Base-by-base conservation (phyloP, 2,888 invertebrate genomes). In the Ryuthela nishihirai region DNA sequence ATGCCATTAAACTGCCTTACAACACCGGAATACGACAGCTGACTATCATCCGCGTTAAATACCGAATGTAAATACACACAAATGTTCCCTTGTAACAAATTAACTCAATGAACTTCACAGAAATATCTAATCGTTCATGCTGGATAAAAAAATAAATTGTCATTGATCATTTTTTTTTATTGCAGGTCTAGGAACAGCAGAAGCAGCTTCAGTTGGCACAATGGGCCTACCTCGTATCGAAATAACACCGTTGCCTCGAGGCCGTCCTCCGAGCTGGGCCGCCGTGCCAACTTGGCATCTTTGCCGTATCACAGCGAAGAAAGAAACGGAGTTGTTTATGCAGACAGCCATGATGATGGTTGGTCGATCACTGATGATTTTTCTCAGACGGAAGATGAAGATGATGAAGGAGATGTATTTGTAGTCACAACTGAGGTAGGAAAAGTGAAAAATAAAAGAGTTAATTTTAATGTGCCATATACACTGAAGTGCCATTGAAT, bases 331-430 rank as follows among this genome's bases (percentile, higher is more conserved):
- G 45, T 42, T 12, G n/a, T n/a, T n/a, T 44, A 52, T 18, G 59
- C 80, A 65, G 84, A 84, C 69, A 88, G 88, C 69, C 71, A 69
- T 4, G 85, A 85, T 70, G 83, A 84, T 41, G 88, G 86, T 70
- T 92, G 91, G 88, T 91, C 90, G 69, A 91, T 90, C 2, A 91
- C 88, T 70, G 91, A 88, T 70, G 91, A 89, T 63, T 90, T 91
- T 68, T 88, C 88, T 65, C 54, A 63, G 29, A 55, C 63, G 10
- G 63, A 58, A 40, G 92, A 90, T 65, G 91, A 91, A 65, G 91
- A 91, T 69, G 87, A 89, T 60, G 69, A 68, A 59, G 70, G 55
- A 62, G 69, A 67, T 65, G 78, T 80, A 0, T 78, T 80, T 62
- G 77, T 81, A 17, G 85, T 85, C 34, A 65, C 66, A 47, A 77